Conservation (phyloP, 2,888 invertebrate genomes). For the Diogma glabrata region DNA sequence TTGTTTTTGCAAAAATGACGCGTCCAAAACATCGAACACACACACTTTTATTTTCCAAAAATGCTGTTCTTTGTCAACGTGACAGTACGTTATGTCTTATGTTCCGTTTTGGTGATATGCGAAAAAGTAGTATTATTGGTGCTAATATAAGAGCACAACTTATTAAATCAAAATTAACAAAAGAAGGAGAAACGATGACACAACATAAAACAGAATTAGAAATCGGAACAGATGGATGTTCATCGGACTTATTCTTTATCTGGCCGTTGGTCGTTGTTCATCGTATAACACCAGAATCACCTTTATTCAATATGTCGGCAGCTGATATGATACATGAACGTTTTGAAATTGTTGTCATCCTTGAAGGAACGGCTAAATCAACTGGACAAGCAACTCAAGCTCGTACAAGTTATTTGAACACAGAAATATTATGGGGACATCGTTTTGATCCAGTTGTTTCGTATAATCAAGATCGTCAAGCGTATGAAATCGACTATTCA, state of each 20-base stretch:
- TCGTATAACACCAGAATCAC: conserved; percentile 72
- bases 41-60: conserved; percentile 70
- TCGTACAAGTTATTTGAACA: conserved; percentile 77
- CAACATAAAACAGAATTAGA: conserved; percentile 88
- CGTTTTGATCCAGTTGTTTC: conserved; percentile 67
- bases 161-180: conserved; percentile 66
- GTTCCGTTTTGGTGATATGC: conserved; percentile 69
- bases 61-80: conserved; percentile 60
- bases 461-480: conserved; percentile 55
- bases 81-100: conserved; percentile 68
- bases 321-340: conserved; percentile 71
- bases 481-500: conserved; percentile 78
- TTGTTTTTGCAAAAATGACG: conserved; percentile 67
- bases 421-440: conserved; percentile 85
- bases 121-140: conserved; percentile 65
- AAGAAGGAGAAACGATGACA: conserved; percentile 67
- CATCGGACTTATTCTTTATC: conserved; percentile 83
- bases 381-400: conserved; percentile 74
- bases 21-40: conserved; percentile 64
- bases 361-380: conserved; percentile 89
- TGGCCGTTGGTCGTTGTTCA: conserved; percentile 95
- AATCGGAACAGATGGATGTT: conserved; percentile 67
- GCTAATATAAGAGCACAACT: conserved; percentile 70
- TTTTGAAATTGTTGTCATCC: conserved; percentile 75
- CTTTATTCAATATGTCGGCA: conserved; percentile 79